phyloP scores from a whole-genome alignment of 2,888 invertebrate genomes.

The Dastarcus helophoroides region DNA sequence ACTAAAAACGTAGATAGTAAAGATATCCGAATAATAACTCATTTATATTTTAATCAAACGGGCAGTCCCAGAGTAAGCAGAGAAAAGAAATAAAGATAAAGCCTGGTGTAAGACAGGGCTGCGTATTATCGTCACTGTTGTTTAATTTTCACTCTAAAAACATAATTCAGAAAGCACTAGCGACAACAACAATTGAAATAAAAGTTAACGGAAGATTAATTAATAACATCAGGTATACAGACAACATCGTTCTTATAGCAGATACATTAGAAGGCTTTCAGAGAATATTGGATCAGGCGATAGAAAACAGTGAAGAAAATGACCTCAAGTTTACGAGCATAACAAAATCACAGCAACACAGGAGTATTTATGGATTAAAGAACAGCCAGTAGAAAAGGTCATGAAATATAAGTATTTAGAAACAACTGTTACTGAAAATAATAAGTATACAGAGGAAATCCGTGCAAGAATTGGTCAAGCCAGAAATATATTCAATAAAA shows the following conservation, averaged over 20 bases:
- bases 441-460: constrained; percentile 5
- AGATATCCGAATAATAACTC: constrained; percentile 1
- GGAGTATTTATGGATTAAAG: not conserved
- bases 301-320: constrained; percentile 2
- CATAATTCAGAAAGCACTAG: constrained; percentile 1
- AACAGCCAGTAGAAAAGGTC: constrained; percentile 2
- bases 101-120: constrained; percentile 3
- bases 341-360: constrained; percentile 4
- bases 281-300: not conserved
- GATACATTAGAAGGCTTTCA: constrained; percentile 2
- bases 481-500: constrained; percentile 1
- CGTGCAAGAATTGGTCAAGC: constrained; percentile 2
- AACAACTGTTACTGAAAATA: constrained; percentile 3
- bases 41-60: constrained; percentile 4
- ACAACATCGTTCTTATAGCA: constrained; percentile 4
- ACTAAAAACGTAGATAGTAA: not conserved
- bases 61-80: not conserved
- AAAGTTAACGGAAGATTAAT: constrained; percentile 2
- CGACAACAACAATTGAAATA: not conserved
- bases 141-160: constrained; percentile 2
- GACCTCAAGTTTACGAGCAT: constrained; percentile 2
- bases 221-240: constrained; percentile 5
- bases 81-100: constrained; percentile 6
- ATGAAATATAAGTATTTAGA: constrained; percentile 2
- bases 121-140: constrained; percentile 4